phyloP scores from a whole-genome alignment of 1,140 invertebrate genomes.

The Caenorhabditis brenneri region DNA sequence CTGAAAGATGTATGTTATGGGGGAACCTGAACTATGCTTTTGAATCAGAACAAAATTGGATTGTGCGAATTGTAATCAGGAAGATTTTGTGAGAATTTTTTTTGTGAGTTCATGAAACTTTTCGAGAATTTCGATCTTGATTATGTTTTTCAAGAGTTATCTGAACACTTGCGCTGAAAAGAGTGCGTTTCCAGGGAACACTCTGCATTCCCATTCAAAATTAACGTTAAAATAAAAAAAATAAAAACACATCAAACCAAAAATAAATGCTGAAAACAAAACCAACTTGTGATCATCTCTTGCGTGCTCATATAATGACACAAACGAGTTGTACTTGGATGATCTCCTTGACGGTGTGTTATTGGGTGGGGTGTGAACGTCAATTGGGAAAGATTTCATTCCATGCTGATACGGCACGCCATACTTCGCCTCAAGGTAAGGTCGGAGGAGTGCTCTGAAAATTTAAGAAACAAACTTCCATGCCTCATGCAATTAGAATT shows the following conservation, averaged over 20 bases:
- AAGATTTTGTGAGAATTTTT: too few species aligned
- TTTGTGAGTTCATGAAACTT: too few species aligned
- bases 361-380: constrained; percentile 6
- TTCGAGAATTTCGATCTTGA: too few species aligned
- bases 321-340: constrained; percentile 39
- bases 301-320: constrained; percentile 35
- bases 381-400: constrained; percentile 30
- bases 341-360: constrained; percentile 21
- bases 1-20: background rate
- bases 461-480: background rate
- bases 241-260: background rate
- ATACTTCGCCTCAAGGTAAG: constrained; percentile 26
- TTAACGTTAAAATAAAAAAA: too few species aligned
- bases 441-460: constrained; percentile 29
- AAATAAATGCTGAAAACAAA: background rate
- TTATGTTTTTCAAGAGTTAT: too few species aligned
- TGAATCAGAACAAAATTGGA: background rate
- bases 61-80: background rate
- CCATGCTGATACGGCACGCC: constrained; percentile 33
- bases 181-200: too few species aligned
- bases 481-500: background rate
- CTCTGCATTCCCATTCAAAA: too few species aligned
- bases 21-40: background rate
- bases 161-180: too few species aligned
- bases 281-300: constrained; percentile 40